Base-by-base conservation (phyloP, 2,113 vertebrate genomes). In the Osmerus eperlanus region DNA sequence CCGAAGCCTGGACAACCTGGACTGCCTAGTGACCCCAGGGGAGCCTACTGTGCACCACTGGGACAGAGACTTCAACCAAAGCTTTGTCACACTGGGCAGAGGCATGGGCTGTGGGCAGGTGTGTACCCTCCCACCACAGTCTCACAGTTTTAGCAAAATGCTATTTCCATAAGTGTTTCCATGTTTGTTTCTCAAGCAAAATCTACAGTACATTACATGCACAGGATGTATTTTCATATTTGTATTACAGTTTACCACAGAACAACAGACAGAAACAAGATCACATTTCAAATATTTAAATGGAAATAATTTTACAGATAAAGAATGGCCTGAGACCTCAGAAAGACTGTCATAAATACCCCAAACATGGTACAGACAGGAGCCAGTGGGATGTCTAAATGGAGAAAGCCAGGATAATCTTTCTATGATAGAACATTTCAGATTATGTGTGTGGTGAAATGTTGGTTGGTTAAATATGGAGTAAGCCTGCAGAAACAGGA, bases 1-100 rank as follows among this genome's bases (percentile, higher is more conserved):
- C 85, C 97, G 96, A 89, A 99, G 97, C 86, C 92, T 99, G 73
- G 96, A 99, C 86, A 96, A 94, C 86, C 89, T 98, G 79, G 97
- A 99, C 87, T 98, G 95, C 67, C 92, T 99, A 0, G 95, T 97
- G 82, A 94, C 95, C 80, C 91, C 94, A 12, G 77, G 94, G 83
- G 92, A 95, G 77, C 93, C 92, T n/a, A 93, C 94, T 68, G 95
- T 94, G 78, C 92, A 90, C 0, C 92, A 93, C 87, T 96, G 96
- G 94, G 94, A 96, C 77, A 94, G 92, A 72, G 95, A 96, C 86
- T 97, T 95, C 88, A 95, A 93, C 82, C 95, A 94, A 64, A 90
- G 94, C 87, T 91, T 93, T 0, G 91, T 93, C 83, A 97, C 91
- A 0, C 76, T 93, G 72, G 89, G 91, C 75, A 89, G 91, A 81